These are phyloP conservation scores for Acronicta aceris DNA, from an alignment of 2,888 invertebrate species.

Conservation along the genomic window DNA sequence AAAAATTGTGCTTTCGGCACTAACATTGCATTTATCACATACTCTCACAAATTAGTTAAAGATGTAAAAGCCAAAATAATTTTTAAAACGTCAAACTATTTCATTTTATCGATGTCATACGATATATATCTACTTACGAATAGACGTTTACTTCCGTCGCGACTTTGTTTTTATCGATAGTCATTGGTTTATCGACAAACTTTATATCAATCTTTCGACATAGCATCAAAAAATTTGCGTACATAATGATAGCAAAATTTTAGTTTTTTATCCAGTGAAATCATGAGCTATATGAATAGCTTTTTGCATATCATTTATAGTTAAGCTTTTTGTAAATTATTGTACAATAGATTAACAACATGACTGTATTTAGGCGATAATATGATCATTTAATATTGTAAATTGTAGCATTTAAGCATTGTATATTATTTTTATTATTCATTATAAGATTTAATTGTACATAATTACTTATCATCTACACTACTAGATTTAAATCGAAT, in stretches of 20 bases:
- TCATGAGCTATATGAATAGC: constrained; percentile 69
- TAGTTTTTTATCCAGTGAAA: constrained; percentile 47
- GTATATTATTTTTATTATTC: constrained; percentile 79
- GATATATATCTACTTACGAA: not conserved
- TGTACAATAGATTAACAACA: constrained; percentile 82
- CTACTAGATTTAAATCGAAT: constrained; percentile 57
- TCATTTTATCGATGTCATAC: not conserved
- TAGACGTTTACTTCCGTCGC: not conserved
- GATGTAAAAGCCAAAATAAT: constrained; percentile 13
- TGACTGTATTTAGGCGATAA: constrained; percentile 82
- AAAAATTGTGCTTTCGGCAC: constrained; percentile 47
- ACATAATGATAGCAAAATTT: constrained; percentile 26
- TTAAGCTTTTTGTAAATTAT: constrained; percentile 88
- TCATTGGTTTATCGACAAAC: constrained; percentile 10
- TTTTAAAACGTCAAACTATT: constrained; percentile 18
- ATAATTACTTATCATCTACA: constrained; percentile 70
- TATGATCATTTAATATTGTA: constrained; percentile 70
- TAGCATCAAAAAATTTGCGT: constrained; percentile 17
- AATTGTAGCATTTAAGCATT: constrained; percentile 70
- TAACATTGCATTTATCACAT: constrained; percentile 54
- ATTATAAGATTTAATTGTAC: constrained; percentile 84
- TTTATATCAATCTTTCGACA: constrained; percentile 16
- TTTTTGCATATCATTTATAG: constrained; percentile 87
- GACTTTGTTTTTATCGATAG: constrained; percentile 9
- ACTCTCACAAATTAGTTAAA: constrained; percentile 29